Percentiles rank a stretch among this genome's conserved stretches.
These are phyloP conservation scores for Acridotheres tristis DNA, from an alignment of 2,797 vertebrate species.

Conservation along the genomic window DNA sequence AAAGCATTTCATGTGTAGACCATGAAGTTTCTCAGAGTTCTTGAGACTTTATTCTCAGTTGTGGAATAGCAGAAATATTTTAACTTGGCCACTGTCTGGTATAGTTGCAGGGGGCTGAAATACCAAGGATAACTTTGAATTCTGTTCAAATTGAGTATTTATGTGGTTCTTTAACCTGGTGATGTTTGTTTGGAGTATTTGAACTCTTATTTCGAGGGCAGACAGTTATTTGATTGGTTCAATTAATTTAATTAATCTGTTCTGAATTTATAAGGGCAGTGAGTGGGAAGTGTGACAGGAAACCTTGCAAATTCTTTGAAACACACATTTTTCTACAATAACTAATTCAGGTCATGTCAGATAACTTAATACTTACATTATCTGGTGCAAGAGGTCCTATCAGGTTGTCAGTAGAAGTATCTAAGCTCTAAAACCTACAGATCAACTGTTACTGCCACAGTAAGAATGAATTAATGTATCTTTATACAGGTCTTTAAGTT, in stretches of 20 bases:
- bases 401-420: background rate
- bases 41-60: background rate
- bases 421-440: background rate
- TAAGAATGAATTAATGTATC: background rate
- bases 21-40: conserved; percentile 10
- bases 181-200: background rate
- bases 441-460: background rate
- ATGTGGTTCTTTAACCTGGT: background rate
- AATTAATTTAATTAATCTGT: background rate
- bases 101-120: background rate
- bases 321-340: background rate
- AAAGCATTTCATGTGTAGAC: conserved; percentile 25
- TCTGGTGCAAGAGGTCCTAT: background rate
- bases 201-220: background rate
- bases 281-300: background rate
- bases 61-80: conserved; percentile 2
- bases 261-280: background rate
- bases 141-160: background rate
- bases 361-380: background rate
- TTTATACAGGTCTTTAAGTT: background rate
- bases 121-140: background rate
- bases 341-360: background rate
- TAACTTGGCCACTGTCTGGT: background rate
- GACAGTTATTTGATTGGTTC: background rate
- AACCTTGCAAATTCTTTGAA: background rate